Base-by-base conservation (phyloP, 1,140 invertebrate species). In the Orussus abietinus region DNA sequence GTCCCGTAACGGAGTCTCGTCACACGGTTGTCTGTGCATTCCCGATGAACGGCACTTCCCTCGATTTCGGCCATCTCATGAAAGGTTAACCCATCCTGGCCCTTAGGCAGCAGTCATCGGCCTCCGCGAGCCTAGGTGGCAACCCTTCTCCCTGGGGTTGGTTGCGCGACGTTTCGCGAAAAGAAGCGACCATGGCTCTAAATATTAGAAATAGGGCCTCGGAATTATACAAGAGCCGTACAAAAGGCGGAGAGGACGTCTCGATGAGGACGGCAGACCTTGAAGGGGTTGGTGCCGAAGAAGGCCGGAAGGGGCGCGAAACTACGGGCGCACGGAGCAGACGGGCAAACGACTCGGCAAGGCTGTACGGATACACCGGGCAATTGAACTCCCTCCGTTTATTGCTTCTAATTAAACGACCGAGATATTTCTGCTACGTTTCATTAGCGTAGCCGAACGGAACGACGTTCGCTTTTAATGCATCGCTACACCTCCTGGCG, bases 361-460 rank as follows among this genome's bases (percentile, higher is more conserved):
- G 53, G 49, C 47, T 58, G 38, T 51, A 55, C 52, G 57, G 51
- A 63, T 65, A 64, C 55, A 56, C 55, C 55, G 51, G 55, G 53
- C 66, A 68, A 69, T 71, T 69, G 65, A 71, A 69, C 66, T 66
- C 55, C 57, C 58, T 63, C 55, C 69, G 63, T 69, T 70, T 68
- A 70, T 69, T 68, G 66, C 63, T 59, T 65, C 64, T 66, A 68
- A 70, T 72, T 69, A 72, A 72, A 69, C 62, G 60, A 64, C 59
- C 56, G 51, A 70, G 62, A 72, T 69, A 69, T 70, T 66, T 72
- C 62, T 65, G 49, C 59, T 64, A 64, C 64, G 64, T 72, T 72
- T 70, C 66, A 69, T 69, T 72, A 69, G 57, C 62, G 63, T 60
- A 57, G 53, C 47, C 51, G 49, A 65, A 59, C 50, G 42, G 46